phyloP scores from a whole-genome alignment of 1,140 invertebrate species.

The Drosophila tsacasi region DNA sequence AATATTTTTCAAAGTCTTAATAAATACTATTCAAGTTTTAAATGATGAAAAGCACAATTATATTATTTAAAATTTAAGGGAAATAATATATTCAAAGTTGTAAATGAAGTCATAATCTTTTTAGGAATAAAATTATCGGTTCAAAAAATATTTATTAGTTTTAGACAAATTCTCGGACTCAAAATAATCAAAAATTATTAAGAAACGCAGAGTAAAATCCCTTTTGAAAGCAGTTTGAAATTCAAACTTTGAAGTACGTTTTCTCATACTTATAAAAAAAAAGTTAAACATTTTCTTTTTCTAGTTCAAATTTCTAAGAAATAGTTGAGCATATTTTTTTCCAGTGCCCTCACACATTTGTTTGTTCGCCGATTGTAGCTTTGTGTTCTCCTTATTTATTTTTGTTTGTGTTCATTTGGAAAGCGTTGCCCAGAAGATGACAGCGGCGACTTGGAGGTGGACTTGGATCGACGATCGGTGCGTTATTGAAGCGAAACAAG shows the following conservation, averaged over 20 bases:
- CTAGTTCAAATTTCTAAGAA: background rate
- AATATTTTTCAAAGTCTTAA: background rate
- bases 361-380: slow-evolving; percentile 26
- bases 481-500: slow-evolving; percentile 85
- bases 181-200: no score
- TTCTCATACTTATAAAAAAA: background rate
- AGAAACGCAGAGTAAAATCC: no score
- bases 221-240: no score
- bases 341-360: slow-evolving; percentile 25
- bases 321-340: background rate
- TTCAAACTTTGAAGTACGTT: no score
- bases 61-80: background rate
- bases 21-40: no score
- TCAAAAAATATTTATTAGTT: background rate
- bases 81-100: no score
- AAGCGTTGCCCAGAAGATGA: slow-evolving; percentile 65
- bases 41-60: background rate
- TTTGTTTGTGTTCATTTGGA: slow-evolving; percentile 37
- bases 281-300: no score
- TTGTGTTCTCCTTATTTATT: slow-evolving; percentile 14
- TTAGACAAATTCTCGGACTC: accelerated
- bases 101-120: no score
- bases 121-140: no score
- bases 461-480: slow-evolving; percentile 60
- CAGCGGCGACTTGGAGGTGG: slow-evolving; percentile 58